A percentile compares a stretch with the other conserved stretches of the same genome.
Conservation (phyloP, 2,888 invertebrate genomes). For the Pristionchus japonicus region DNA sequence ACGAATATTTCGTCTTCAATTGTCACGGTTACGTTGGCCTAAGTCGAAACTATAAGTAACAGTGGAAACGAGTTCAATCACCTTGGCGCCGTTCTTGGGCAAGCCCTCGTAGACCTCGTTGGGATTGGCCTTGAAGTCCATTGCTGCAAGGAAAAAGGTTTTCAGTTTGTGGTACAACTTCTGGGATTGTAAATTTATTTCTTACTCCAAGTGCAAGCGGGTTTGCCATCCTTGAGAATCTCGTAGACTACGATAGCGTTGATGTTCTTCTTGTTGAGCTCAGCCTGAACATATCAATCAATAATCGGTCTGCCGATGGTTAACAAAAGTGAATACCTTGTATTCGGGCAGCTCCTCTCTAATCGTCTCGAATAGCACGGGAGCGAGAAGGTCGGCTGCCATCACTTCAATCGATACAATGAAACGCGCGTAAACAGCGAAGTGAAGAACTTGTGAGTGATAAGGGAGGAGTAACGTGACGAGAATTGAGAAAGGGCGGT, state of each 20-base stretch:
- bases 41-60: neutral
- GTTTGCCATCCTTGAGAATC: conserved; percentile 84
- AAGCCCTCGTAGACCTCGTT: conserved; percentile 85
- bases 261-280: conserved; percentile 80
- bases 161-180: neutral
- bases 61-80: neutral
- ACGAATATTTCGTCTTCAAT: conserved; percentile 88
- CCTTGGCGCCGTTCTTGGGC: conserved; percentile 80
- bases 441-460: neutral
- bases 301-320: neutral
- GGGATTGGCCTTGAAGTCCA: conserved; percentile 85
- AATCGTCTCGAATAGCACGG: conserved; percentile 80
- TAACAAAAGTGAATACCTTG: neutral
- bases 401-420: neutral
- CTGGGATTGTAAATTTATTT: too few relatives aligned
- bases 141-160: conserved; percentile 47
- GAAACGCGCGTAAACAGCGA: neutral
- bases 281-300: neutral
- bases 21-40: conserved; percentile 84
- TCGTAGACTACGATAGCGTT: conserved; percentile 89
- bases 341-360: conserved; percentile 80
- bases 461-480: neutral
- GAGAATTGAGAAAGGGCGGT: neutral
- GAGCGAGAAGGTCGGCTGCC: neutral
- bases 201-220: conserved; percentile 43